phyloP scores from a whole-genome alignment of 2,888 invertebrate species.

The Hypena proboscidalis region DNA sequence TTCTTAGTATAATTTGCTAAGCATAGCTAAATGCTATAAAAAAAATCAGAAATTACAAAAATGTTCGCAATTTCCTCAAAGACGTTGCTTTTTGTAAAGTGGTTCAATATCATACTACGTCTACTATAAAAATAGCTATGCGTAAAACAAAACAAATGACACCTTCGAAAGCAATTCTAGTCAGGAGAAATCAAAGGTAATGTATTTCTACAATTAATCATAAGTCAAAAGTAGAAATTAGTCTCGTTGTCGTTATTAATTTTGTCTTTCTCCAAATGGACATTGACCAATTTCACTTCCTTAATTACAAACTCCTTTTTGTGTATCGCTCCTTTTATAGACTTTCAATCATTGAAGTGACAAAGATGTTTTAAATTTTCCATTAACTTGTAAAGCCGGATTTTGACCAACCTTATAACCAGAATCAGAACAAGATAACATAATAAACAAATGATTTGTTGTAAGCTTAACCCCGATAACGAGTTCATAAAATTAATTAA shows the following conservation, averaged over 20 bases:
- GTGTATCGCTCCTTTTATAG: background rate
- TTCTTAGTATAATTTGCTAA: too few relatives aligned
- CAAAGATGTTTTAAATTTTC: background rate
- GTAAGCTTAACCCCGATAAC: constrained; percentile 24
- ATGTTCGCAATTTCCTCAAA: background rate
- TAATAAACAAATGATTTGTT: constrained; percentile 17
- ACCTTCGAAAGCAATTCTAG: background rate
- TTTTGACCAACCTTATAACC: background rate
- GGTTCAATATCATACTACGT: constrained; percentile 4
- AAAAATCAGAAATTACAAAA: background rate
- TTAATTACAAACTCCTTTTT: constrained; percentile 23
- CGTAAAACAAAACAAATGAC: background rate
- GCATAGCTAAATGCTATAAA: too few relatives aligned
- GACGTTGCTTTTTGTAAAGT: background rate
- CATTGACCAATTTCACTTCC: constrained; percentile 31
- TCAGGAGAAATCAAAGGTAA: constrained; percentile 1
- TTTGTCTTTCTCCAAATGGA: constrained; percentile 7
- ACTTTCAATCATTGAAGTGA: constrained; percentile 1
- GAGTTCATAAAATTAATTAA: constrained; percentile 33
- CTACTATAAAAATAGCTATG: background rate
- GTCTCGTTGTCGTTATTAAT: constrained; percentile 12
- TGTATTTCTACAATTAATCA: constrained; percentile 5
- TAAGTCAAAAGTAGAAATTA: constrained; percentile 7
- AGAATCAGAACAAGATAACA: constrained; percentile 9
- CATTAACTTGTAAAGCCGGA: background rate